Conservation (phyloP, 2,797 vertebrate species). For the Hyperoplus lanceolatus region DNA sequence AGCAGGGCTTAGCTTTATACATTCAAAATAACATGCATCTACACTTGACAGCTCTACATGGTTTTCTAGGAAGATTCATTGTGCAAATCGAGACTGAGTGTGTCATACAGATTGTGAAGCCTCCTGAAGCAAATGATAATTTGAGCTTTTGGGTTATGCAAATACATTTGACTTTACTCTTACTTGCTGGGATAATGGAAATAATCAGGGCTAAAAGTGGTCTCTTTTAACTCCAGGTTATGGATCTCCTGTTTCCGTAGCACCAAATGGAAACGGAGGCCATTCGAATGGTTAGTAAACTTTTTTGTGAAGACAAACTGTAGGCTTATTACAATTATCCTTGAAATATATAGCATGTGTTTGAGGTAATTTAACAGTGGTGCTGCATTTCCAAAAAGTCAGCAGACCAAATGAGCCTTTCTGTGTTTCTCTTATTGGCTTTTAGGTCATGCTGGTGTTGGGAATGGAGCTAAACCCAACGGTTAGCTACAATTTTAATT, state of each 20-base stretch:
- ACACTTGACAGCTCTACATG: too few relatives aligned
- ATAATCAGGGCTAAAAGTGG: neutral
- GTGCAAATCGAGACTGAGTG: too few relatives aligned
- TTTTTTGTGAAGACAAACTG: neutral
- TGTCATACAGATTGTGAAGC: too few relatives aligned
- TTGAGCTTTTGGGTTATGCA: too few relatives aligned
- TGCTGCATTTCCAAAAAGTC: neutral
- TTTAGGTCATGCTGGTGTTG: conserved; percentile 39
- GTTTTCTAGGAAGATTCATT: too few relatives aligned
- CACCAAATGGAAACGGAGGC: conserved; percentile 40
- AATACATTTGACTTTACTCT: too few relatives aligned
- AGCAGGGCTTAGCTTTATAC: too few relatives aligned
- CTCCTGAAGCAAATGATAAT: too few relatives aligned
- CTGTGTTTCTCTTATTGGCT: neutral
- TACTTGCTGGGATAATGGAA: neutral
- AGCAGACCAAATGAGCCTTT: neutral
- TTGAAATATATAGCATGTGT: neutral
- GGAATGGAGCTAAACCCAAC: conserved; percentile 16
- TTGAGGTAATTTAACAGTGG: neutral
- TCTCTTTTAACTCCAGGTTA: conserved; percentile 38
- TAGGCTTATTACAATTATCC: neutral
- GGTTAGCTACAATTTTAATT: conserved; percentile 4
- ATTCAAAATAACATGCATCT: too few relatives aligned
- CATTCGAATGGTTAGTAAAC: conserved; percentile 23
- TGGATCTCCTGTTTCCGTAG: conserved; percentile 18